phyloP scores from a whole-genome alignment of 2,797 vertebrate species.

The Crax fasciolata region DNA sequence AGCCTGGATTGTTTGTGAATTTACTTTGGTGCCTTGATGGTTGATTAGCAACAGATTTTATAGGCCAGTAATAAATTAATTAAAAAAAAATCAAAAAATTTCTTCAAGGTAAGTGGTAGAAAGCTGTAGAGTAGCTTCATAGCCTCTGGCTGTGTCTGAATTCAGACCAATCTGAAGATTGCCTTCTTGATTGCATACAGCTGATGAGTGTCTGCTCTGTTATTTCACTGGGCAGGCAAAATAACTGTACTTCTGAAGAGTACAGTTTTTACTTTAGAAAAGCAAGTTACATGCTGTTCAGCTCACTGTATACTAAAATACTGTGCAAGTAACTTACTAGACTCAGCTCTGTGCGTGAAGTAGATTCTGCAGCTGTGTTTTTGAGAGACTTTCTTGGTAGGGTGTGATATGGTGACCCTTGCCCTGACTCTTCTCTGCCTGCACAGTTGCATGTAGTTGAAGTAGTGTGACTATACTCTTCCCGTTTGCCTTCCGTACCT shows the following conservation, averaged over 20 bases:
- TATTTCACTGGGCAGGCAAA: background rate
- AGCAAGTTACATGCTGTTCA: background rate
- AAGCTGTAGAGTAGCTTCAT: background rate
- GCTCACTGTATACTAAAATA: fast-evolving
- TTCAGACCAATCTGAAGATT: background rate
- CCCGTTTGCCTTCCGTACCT: background rate
- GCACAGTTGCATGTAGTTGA: background rate
- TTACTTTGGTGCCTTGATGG: slow-evolving; percentile 56
- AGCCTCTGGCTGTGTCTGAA: background rate
- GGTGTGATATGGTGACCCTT: background rate
- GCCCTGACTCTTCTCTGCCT: background rate
- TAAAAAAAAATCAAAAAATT: background rate
- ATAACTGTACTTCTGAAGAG: background rate
- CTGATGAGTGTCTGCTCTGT: background rate
- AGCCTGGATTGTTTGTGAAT: slow-evolving; percentile 1
- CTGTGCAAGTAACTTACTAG: background rate
- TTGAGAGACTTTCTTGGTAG: background rate
- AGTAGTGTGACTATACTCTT: background rate
- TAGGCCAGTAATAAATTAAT: background rate
- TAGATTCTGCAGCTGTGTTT: background rate
- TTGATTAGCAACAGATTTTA: slow-evolving; percentile 48
- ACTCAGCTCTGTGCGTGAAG: background rate
- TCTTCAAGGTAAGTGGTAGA: slow-evolving; percentile 1
- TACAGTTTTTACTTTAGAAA: background rate
- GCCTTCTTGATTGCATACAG: background rate